phyloP scores from a whole-genome alignment of 2,888 invertebrate species.

The Pseudococcus viburni region DNA sequence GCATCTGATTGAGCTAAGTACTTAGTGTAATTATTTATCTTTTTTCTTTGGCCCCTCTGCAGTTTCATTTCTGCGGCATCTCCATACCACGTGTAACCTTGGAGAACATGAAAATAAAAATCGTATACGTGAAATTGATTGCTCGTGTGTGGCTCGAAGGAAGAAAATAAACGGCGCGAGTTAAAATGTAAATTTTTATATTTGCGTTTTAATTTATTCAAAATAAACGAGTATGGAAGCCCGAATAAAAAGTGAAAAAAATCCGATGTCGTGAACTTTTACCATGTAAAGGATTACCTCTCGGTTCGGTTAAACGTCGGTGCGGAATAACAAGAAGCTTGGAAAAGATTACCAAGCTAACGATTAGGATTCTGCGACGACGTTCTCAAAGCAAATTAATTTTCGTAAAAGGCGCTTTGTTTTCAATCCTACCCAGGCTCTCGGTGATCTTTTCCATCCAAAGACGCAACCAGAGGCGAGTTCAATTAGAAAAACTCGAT shows the following conservation, averaged over 20 bases:
- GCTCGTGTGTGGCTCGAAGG: not conserved
- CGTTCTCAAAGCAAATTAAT: slow-evolving; percentile 32
- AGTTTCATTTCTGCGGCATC: not conserved
- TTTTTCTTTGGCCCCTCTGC: not conserved
- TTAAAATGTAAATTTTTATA: slow-evolving; percentile 34
- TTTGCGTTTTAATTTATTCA: slow-evolving; percentile 33
- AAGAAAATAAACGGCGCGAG: not conserved
- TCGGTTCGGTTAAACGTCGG: slow-evolving; percentile 15
- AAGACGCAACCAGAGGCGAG: not conserved
- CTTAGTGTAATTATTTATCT: slow-evolving; percentile 16
- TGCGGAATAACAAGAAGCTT: slow-evolving; percentile 24
- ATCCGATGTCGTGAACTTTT: slow-evolving; percentile 36
- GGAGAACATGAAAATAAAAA: not conserved
- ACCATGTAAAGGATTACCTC: slow-evolving; percentile 46
- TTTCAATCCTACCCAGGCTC: slow-evolving; percentile 21
- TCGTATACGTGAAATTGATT: not conserved
- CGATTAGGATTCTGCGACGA: slow-evolving; percentile 41
- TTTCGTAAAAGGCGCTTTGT: slow-evolving; percentile 38
- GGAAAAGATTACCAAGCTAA: slow-evolving; percentile 30
- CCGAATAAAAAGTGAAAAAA: not conserved
- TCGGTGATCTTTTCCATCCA: slow-evolving; percentile 30
- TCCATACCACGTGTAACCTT: not conserved
- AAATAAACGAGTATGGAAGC: slow-evolving; percentile 3
- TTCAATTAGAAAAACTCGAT: slow-evolving; percentile 44
- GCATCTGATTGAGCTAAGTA: too few species aligned